Conservation (phyloP, 2,888 invertebrate genomes). For the Galerucella pusilla region DNA sequence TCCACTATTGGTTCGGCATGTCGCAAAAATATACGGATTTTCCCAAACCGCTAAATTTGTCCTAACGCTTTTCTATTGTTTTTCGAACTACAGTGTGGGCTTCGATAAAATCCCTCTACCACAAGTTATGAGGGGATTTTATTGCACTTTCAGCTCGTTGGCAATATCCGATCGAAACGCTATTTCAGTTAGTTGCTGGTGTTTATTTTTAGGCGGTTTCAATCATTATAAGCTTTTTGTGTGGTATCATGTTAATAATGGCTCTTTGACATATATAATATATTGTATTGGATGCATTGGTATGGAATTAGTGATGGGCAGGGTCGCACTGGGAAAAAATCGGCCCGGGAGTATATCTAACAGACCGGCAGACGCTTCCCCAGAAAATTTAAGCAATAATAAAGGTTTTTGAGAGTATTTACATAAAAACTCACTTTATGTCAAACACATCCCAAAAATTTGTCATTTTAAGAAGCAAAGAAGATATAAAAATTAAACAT, state of each 20-base stretch:
- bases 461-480: too few species aligned
- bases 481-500: too few species aligned
- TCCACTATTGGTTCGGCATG: slow-evolving; percentile 36
- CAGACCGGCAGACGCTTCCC: too few species aligned
- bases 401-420: too few species aligned
- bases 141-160: slow-evolving; percentile 38
- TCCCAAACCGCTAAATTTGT: slow-evolving; percentile 47
- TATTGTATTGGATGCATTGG: not conserved
- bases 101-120: slow-evolving; percentile 43
- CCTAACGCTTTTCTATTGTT: slow-evolving; percentile 44
- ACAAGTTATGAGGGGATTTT: slow-evolving; percentile 44
- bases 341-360: too few species aligned
- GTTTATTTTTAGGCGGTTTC: slow-evolving; percentile 10
- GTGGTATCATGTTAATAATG: not conserved
- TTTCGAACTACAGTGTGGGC: slow-evolving; percentile 41
- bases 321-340: not conserved
- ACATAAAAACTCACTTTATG: too few species aligned
- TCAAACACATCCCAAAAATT: too few species aligned
- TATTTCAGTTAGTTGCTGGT: slow-evolving; percentile 1
- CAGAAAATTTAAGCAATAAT: too few species aligned
- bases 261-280: not conserved
- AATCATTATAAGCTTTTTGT: slow-evolving; percentile 1
- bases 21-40: slow-evolving; percentile 48
- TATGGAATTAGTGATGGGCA: not conserved
- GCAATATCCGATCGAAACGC: slow-evolving; percentile 3